These are phyloP conservation scores for Heliothis subflexa DNA, from an alignment of 1,140 invertebrate species.

Conservation along the genomic window DNA sequence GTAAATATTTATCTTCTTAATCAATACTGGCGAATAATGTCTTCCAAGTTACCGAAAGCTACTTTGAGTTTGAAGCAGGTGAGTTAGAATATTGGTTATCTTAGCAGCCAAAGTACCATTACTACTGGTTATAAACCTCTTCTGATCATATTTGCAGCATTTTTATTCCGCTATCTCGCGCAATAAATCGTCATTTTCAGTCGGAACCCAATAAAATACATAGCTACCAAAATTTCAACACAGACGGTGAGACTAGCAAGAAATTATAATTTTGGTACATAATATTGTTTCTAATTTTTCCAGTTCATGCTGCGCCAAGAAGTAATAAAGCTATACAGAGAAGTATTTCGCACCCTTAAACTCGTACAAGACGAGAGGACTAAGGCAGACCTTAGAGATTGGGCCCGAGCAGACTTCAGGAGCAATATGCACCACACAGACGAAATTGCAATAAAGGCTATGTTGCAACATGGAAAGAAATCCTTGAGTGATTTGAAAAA, in stretches of 20 bases:
- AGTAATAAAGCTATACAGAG: slow-evolving; percentile 91
- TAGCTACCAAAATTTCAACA: no score
- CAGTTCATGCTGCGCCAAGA: slow-evolving; percentile 92
- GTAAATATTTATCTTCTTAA: neutral
- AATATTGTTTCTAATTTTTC: slow-evolving; percentile 45
- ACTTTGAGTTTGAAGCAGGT: slow-evolving; percentile 87
- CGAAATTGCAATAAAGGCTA: slow-evolving; percentile 90
- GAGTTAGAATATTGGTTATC: slow-evolving; percentile 44
- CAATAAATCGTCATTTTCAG: no score
- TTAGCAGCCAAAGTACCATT: neutral
- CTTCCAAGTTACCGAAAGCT: slow-evolving; percentile 83
- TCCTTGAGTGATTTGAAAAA: slow-evolving; percentile 89
- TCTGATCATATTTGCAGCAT: no score
- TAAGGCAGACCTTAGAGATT: slow-evolving; percentile 88
- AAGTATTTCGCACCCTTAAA: slow-evolving; percentile 89
- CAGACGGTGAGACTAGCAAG: no score
- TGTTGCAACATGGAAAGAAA: slow-evolving; percentile 90
- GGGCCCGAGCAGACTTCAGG: slow-evolving; percentile 91
- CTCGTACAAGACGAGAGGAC: slow-evolving; percentile 89
- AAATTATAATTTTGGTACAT: no score
- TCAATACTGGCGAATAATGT: slow-evolving; percentile 56
- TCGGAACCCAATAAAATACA: no score
- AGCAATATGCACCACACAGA: slow-evolving; percentile 89
- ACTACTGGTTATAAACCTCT: no score
- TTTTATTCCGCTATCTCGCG: no score